A percentile compares a stretch with the other conserved stretches of the same genome.
These are phyloP conservation scores for Peromyscus leucopus DNA, from an alignment of 2,113 vertebrate species.

Conservation along the genomic window DNA sequence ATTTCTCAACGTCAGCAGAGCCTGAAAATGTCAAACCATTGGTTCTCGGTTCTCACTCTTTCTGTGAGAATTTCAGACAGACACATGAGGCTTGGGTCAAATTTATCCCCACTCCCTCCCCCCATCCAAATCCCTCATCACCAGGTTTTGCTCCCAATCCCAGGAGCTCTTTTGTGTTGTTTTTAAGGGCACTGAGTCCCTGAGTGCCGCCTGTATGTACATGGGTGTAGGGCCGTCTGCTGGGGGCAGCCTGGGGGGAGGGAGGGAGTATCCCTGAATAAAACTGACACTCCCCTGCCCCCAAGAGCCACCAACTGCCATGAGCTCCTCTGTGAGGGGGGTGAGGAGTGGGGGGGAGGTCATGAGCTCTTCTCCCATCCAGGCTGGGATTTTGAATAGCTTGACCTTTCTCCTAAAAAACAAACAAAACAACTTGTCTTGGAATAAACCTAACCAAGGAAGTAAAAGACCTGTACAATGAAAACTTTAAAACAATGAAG, in stretches of 20 bases:
- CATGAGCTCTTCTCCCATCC: background rate
- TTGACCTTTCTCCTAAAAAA: background rate
- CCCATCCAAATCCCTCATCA: background rate
- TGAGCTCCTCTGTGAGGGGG: background rate
- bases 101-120: background rate
- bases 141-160: background rate
- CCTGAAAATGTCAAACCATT: slow-evolving; percentile 6
- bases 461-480: background rate
- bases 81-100: background rate
- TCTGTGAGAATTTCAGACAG: background rate
- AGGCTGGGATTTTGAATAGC: background rate
- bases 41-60: background rate
- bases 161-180: background rate
- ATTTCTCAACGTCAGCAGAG: slow-evolving; percentile 16
- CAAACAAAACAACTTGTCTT: background rate
- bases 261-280: background rate
- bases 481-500: background rate
- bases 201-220: background rate
- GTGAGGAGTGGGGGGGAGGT: background rate
- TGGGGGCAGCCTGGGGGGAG: too few species aligned
- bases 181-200: background rate
- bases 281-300: background rate
- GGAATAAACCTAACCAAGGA: background rate
- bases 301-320: background rate
- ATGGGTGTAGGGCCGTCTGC: background rate